These are phyloP conservation scores for Diorhabda elongata DNA, from an alignment of 1,140 invertebrate genomes.

Conservation along the genomic window DNA sequence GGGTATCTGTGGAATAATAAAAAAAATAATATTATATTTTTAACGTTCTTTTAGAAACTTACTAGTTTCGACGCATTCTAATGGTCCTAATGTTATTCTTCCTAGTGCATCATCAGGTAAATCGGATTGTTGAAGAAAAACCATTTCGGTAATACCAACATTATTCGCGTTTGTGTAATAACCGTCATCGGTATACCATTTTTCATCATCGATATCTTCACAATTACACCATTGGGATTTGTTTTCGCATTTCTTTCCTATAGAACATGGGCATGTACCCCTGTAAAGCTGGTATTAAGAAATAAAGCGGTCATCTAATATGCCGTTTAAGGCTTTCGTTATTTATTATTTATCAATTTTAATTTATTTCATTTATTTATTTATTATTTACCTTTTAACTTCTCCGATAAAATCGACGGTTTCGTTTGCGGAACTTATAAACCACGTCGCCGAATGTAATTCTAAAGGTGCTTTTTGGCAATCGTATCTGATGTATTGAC, in stretches of 20 bases:
- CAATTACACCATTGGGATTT: constrained; percentile 83
- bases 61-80: constrained; percentile 94
- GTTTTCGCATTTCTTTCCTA: constrained; percentile 74
- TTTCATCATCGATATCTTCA: constrained; percentile 72
- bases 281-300: constrained; percentile 46
- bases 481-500: constrained; percentile 87
- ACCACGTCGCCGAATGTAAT: constrained; percentile 86
- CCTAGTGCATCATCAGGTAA: constrained; percentile 76
- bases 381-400: constrained; percentile 64
- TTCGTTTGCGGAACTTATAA: constrained; percentile 71
- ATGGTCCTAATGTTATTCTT: constrained; percentile 79
- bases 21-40: neutral
- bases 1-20: constrained; percentile 65
- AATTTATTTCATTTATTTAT: too few species aligned
- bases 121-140: constrained; percentile 81
- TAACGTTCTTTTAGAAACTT: constrained; percentile 40
- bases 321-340: too few species aligned
- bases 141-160: constrained; percentile 85
- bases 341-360: too few species aligned
- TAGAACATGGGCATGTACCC: constrained; percentile 63
- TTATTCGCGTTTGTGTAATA: constrained; percentile 68
- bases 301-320: constrained; percentile 7
- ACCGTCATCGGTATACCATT: constrained; percentile 85
- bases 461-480: constrained; percentile 85
- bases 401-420: constrained; percentile 81